Evolutionary conservation across 2,113 vertebrate species (phyloP).

Genomic region (Opisthocomus hoazin): DNA sequence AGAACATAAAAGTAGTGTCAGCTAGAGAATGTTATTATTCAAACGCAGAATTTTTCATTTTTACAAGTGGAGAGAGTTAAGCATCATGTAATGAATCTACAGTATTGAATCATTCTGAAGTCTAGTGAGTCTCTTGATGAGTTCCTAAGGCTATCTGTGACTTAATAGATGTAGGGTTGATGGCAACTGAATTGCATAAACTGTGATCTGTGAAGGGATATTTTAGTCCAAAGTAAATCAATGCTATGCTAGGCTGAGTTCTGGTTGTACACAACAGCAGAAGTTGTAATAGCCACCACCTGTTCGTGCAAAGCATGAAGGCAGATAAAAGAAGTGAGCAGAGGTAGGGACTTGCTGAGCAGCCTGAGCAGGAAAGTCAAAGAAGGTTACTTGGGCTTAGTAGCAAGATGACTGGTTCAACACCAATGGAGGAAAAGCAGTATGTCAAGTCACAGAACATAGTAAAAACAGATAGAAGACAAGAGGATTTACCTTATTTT

Average conservation of each 20-base stretch:
- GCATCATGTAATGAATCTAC: background rate
- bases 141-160: background rate
- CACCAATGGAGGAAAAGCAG: fast-evolving
- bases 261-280: background rate
- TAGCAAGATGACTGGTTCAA: background rate
- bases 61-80: background rate
- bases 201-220: background rate
- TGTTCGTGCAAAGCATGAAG: background rate
- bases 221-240: background rate
- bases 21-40: background rate
- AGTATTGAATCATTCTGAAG: background rate
- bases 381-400: background rate
- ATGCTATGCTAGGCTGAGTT: background rate
- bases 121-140: background rate
- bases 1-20: background rate
- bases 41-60: background rate
- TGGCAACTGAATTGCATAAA: background rate
- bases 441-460: background rate
- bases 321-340: background rate
- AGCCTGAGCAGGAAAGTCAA: background rate
- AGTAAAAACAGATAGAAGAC: fast-evolving
- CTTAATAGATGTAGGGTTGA: background rate
- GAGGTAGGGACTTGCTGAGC: background rate
- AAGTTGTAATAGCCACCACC: background rate
- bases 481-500: background rate